A percentile compares a stretch with the other conserved stretches of the same genome.
Conservation (phyloP, 1,140 invertebrate species). For the Drosophila subpulchrella region DNA sequence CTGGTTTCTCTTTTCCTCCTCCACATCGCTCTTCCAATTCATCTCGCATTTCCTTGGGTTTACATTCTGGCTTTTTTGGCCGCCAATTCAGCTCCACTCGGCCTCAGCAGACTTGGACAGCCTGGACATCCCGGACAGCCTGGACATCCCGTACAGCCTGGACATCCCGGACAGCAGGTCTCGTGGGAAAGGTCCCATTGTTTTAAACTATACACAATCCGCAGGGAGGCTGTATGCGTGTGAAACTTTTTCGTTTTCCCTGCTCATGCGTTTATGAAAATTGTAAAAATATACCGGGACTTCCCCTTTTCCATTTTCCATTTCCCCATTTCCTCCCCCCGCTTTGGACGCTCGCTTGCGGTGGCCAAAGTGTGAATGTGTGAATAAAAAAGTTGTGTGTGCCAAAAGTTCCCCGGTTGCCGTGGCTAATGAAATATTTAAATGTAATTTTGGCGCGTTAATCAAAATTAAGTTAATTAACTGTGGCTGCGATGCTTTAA, state of each 20-base stretch:
- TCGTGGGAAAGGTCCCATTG: conserved; percentile 21
- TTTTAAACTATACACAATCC: conserved; percentile 31
- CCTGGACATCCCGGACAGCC: background rate
- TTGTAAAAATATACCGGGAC: conserved; percentile 46
- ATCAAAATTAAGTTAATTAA: conserved; percentile 75
- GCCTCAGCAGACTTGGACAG: conserved; percentile 8
- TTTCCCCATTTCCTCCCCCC: background rate
- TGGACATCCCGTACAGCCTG: conserved; percentile 21
- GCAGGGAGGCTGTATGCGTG: conserved; percentile 4
- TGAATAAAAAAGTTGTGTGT: conserved; percentile 40
- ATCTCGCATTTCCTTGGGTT: conserved; percentile 13
- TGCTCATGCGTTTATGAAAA: conserved; percentile 64
- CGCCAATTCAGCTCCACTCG: conserved; percentile 19
- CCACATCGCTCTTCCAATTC: background rate
- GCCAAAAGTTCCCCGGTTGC: conserved; percentile 44
- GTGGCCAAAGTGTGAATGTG: conserved; percentile 47
- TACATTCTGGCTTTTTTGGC: conserved; percentile 23
- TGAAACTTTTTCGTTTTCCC: conserved; percentile 29
- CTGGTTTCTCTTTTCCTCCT: background rate
- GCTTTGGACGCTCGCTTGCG: conserved; percentile 14
- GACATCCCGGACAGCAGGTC: conserved; percentile 25
- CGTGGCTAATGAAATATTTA: conserved; percentile 72
- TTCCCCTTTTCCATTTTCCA: conserved; percentile 2
- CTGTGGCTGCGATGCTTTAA: conserved; percentile 62
- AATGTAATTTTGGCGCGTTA: conserved; percentile 67